Evolutionary conservation across 2,888 invertebrate genomes (phyloP).

Genomic region (Cyclophora punctaria): DNA sequence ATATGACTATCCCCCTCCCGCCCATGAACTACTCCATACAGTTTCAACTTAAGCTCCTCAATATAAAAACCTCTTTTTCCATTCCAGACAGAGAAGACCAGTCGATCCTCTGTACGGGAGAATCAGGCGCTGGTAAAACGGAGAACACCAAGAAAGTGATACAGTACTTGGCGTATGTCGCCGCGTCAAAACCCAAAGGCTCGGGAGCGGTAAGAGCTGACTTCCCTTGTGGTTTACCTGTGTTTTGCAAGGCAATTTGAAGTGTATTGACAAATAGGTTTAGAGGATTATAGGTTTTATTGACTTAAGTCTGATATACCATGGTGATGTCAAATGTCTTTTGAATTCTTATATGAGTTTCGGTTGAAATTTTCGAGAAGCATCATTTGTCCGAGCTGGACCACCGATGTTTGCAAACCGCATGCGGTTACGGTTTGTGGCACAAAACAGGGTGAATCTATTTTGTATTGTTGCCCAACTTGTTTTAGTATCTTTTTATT

Average conservation of each 20-base stretch:
- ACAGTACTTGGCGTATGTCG: constrained; percentile 99
- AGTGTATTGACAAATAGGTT: background rate
- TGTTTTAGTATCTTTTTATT: no score
- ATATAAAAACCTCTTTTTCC: constrained; percentile 9
- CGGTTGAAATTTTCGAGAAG: no score
- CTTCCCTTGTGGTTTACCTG: background rate
- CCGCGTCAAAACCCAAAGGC: constrained; percentile 96
- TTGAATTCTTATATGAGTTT: no score
- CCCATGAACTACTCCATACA: no score
- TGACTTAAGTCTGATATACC: no score
- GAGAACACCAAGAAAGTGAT: constrained; percentile 99
- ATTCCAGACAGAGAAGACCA: constrained; percentile 97
- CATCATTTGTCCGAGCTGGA: no score
- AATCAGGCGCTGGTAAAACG: constrained; percentile 99
- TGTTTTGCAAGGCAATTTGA: background rate
- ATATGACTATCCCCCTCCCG: no score
- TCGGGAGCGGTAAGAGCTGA: constrained; percentile 85
- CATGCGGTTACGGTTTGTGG: no score
- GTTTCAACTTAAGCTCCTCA: background rate
- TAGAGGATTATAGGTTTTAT: background rate
- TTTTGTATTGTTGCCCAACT: no score
- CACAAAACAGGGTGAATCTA: no score
- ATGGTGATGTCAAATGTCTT: no score
- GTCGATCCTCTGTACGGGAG: constrained; percentile 99
- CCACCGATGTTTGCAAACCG: no score